Evolutionary conservation across 2,113 vertebrate genomes (phyloP).

Genomic region (Sander vitreus): DNA sequence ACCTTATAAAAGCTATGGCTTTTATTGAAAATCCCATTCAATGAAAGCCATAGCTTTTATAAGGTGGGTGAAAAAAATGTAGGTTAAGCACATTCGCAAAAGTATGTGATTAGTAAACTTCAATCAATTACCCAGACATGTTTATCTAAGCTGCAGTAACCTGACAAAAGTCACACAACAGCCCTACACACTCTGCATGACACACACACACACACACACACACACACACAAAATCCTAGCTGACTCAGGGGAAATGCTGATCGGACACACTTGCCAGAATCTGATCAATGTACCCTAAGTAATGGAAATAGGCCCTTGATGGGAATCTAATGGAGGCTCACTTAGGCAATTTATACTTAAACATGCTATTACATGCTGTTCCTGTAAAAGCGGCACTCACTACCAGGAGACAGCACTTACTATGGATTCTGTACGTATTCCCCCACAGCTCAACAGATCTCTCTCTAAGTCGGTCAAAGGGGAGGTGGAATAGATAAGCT

Average conservation of each 20-base stretch:
- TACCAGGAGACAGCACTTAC: constrained; percentile 43
- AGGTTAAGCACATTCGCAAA: neutral
- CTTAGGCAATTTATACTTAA: constrained; percentile 65
- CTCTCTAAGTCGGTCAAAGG: neutral
- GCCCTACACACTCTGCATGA: neutral
- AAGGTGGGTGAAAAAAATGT: neutral
- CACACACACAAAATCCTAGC: constrained; percentile 10
- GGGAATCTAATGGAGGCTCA: constrained; percentile 73
- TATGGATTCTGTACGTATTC: constrained; percentile 34
- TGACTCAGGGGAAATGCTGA: constrained; percentile 58
- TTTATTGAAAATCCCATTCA: neutral
- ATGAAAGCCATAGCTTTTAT: neutral
- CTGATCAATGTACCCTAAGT: constrained; percentile 72
- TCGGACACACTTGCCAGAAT: constrained; percentile 48
- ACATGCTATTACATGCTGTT: constrained; percentile 65
- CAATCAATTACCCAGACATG: constrained; percentile 29
- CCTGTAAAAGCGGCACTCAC: constrained; percentile 65
- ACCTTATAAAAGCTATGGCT: neutral
- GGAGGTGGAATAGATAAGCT: neutral
- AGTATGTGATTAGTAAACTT: constrained; percentile 21
- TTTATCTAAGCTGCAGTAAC: constrained; percentile 22
- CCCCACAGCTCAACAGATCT: neutral
- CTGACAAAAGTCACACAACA: constrained; percentile 7
- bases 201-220: neutral
- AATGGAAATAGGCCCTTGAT: constrained; percentile 75